Evolutionary conservation across 2,797 vertebrate genomes (phyloP), one percentile per base, ranked within the genome.

Genomic region (Siniperca undulata): DNA sequence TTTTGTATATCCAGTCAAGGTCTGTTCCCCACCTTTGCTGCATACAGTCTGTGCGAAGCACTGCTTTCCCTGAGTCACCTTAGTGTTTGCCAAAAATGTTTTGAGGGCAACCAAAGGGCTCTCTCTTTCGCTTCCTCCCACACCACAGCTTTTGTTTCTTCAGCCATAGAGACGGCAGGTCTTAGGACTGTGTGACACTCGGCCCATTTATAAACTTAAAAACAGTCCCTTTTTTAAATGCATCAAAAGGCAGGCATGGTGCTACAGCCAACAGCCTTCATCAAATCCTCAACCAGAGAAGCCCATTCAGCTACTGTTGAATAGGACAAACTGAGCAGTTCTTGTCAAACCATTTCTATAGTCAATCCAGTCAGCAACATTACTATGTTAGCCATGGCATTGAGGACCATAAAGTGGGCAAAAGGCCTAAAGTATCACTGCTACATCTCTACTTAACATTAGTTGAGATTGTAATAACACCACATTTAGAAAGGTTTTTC

Each of bases 41-140:
- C 77, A 83, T 44, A 56, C 56, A 79, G 75, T 83, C 64, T 70
- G 68, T 66, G 42, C 50, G 59, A 62, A 84, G 38, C 22, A 53
- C 40, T 44, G 70, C 56, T 81, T 77, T 88, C 74, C 80, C 60
- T 79, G 64, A 83, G 79, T 75, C 70, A 65, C 89, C 75, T 77
- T 34, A 55, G 38, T 59, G 55, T 86, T 85, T 89, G 52, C 87
- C 84, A 86, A 85, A 88, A 81, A 42, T n/a, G 62, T 84, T 86
- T 71, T 81, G 36, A 70, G 75, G 75, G 71, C 77, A 70, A 78
- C 77, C 16, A 58, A 86, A 82, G 77, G 76, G 75, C 70, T 64
- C 24, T 77, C 19, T 81, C 65, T 71, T 68, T 74, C 65, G 46
- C 81, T 80, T 77, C 73, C 78, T 76, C 71, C 79, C 59, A 90